Conservation (phyloP, 2,888 invertebrate genomes). For the Cryptocheilus praepositus region DNA sequence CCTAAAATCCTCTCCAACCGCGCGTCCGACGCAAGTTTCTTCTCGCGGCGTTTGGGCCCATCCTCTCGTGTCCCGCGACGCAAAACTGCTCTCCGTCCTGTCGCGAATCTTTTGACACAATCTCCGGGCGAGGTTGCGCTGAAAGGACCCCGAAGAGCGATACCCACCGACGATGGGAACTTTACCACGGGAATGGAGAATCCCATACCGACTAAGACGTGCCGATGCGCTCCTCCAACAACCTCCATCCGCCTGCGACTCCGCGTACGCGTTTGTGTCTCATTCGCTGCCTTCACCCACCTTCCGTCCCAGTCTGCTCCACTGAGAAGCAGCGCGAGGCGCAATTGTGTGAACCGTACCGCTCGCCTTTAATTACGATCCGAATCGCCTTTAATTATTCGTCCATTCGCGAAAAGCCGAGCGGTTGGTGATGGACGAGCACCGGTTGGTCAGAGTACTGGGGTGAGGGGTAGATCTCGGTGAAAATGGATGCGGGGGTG, state of each 20-base stretch:
- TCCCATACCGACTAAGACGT: conserved; percentile 56
- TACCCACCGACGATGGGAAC: conserved; percentile 63
- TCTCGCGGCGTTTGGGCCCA: too few relatives aligned
- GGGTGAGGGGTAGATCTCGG: too few relatives aligned
- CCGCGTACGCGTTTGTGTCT: conserved; percentile 19
- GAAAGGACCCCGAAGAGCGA: conserved; percentile 53
- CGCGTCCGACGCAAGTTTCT: too few relatives aligned
- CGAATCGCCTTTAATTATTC: conserved; percentile 64
- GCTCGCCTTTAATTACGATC: conserved; percentile 66
- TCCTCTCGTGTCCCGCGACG: background rate
- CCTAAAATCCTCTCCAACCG: too few relatives aligned
- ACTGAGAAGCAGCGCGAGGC: conserved; percentile 58
- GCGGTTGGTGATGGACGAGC: too few relatives aligned
- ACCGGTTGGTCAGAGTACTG: too few relatives aligned
- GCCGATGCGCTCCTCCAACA: conserved; percentile 7
- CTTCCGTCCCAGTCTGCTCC: conserved; percentile 50
- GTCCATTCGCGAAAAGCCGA: conserved; percentile 59
- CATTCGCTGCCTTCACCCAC: conserved; percentile 36
- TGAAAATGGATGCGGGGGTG: too few relatives aligned
- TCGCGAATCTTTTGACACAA: conserved; percentile 63
- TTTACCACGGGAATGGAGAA: conserved; percentile 70
- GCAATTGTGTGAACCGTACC: conserved; percentile 67
- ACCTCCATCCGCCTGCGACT: too few relatives aligned
- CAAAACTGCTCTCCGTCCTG: conserved; percentile 10
- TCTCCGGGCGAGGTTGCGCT: conserved; percentile 52